phyloP scores from a whole-genome alignment of 64 coral and sea anemone genomes.

The Porites australiensis region DNA sequence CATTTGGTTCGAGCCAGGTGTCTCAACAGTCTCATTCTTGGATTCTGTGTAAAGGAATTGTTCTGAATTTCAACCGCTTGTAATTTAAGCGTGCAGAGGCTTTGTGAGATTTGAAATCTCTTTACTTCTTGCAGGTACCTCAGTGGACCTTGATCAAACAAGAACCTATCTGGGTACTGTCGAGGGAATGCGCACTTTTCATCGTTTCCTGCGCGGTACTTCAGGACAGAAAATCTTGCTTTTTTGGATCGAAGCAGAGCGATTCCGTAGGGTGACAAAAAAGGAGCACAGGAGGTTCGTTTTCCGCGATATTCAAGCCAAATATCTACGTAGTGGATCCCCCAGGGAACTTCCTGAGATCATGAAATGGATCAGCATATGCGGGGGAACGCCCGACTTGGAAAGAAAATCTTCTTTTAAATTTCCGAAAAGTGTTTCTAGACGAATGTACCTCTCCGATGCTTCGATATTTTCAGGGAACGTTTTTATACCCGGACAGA shows the following conservation, averaged over 20 bases:
- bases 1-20: too few relatives aligned
- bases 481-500: constrained; percentile 64
- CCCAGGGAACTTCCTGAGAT: constrained; percentile 69
- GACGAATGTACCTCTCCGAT: constrained; percentile 18
- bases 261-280: constrained; percentile 63
- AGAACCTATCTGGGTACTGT: constrained; percentile 57
- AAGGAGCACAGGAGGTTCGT: constrained; percentile 81
- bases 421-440: constrained; percentile 14
- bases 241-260: constrained; percentile 90
- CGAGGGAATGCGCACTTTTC: constrained; percentile 69
- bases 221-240: constrained; percentile 66
- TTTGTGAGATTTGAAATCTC: too few relatives aligned
- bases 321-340: constrained; percentile 82
- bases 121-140: neutral
- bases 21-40: too few relatives aligned
- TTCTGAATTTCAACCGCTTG: too few relatives aligned
- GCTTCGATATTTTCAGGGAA: constrained; percentile 75
- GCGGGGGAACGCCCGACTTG: constrained; percentile 15
- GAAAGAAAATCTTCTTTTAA: constrained; percentile 32
- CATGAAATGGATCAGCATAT: constrained; percentile 79
- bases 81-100: too few relatives aligned
- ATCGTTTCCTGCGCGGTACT: constrained; percentile 68
- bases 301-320: constrained; percentile 85
- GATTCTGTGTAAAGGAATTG: too few relatives aligned
- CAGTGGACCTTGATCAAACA: constrained; percentile 1